phyloP scores from a whole-genome alignment of 2,113 vertebrate genomes.

The Zosterops hypoxanthus region DNA sequence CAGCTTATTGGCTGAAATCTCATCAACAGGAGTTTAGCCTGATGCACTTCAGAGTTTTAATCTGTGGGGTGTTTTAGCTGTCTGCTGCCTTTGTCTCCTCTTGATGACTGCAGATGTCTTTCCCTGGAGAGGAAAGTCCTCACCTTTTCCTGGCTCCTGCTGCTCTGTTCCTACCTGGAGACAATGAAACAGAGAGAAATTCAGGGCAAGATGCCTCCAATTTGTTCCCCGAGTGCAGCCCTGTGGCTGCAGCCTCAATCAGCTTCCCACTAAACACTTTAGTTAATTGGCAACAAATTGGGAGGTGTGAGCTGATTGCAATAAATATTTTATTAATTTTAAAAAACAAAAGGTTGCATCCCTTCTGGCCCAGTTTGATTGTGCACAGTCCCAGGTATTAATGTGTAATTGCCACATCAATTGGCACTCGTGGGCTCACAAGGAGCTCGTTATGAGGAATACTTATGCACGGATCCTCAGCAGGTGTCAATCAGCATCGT shows the following conservation, averaged over 20 bases:
- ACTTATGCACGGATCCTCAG: conserved; percentile 5
- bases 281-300: conserved; percentile 64
- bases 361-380: conserved; percentile 34
- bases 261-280: conserved; percentile 30
- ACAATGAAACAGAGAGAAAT: not conserved
- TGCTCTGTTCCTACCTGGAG: not conserved
- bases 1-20: not conserved
- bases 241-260: conserved; percentile 22
- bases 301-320: conserved; percentile 42
- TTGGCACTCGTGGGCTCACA: conserved; percentile 22
- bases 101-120: not conserved
- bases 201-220: not conserved
- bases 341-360: conserved; percentile 54
- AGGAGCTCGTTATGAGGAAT: conserved; percentile 50
- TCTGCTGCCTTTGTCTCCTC: not conserved
- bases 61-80: not conserved
- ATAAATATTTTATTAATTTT: conserved; percentile 63
- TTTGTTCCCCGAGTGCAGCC: not conserved
- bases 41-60: not conserved
- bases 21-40: not conserved
- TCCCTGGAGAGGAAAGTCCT: not conserved
- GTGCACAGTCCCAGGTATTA: conserved; percentile 29
- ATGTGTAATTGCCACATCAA: conserved; percentile 54
- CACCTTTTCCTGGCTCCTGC: not conserved
- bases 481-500: conserved; percentile 29